These are phyloP conservation scores for Halocynthia roretzi DNA, from an alignment of 23 tunicate genomes.

Conservation along the genomic window DNA sequence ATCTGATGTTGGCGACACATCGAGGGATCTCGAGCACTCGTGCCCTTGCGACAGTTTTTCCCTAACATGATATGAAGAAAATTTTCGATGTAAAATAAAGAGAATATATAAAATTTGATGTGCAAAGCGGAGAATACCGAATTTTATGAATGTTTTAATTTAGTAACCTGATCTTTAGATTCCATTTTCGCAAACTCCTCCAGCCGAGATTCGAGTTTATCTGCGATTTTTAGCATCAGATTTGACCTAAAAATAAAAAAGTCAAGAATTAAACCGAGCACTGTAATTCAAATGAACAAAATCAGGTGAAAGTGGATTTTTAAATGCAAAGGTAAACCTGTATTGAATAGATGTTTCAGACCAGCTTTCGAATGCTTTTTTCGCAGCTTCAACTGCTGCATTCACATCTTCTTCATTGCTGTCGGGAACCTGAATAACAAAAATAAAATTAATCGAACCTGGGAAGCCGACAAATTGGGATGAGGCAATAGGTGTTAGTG, in stretches of 20 bases:
- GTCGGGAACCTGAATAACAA: conserved; percentile 29
- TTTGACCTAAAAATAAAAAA: conserved; percentile 23
- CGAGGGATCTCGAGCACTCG: conserved; percentile 72
- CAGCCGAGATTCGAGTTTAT: conserved; percentile 44
- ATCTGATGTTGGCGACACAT: conserved; percentile 66
- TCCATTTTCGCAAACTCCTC: conserved; percentile 66
- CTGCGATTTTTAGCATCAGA: conserved; percentile 71
- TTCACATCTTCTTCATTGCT: conserved; percentile 51
- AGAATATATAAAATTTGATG: not conserved
- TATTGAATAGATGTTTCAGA: conserved; percentile 42
- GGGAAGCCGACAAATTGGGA: not conserved
- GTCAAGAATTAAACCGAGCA: not conserved
- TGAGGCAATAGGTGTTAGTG: not conserved
- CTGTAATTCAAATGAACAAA: not conserved
- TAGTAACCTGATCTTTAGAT: conserved; percentile 58
- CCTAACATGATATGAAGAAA: conserved; percentile 18
- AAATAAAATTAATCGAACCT: not conserved
- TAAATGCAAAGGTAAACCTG: not conserved
- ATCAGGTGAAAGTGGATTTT: not conserved
- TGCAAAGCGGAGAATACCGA: not conserved
- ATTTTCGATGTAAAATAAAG: no score
- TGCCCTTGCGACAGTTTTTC: conserved; percentile 79
- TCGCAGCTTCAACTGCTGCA: conserved; percentile 54
- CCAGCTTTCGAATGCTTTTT: conserved; percentile 64
- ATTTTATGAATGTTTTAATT: not conserved